Conservation (phyloP, 2,888 invertebrate genomes). For the Eupelmus urozonus region DNA sequence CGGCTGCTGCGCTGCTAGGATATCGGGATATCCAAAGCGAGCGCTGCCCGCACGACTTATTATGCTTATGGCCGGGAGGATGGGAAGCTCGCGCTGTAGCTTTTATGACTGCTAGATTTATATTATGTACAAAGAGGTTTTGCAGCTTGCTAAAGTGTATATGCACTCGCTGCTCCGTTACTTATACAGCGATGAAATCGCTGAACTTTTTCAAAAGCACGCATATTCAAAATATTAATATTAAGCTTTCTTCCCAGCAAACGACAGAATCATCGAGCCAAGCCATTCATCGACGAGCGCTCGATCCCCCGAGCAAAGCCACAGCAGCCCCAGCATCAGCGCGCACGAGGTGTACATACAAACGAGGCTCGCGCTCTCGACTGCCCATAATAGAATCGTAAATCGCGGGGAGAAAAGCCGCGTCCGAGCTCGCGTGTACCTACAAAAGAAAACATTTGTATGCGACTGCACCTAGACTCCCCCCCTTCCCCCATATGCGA, state of each 20-base stretch:
- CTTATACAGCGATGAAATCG: too few species aligned
- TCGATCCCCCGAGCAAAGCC: too few species aligned
- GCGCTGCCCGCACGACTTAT: background rate
- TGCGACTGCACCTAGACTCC: slow-evolving; percentile 14
- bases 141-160: too few species aligned
- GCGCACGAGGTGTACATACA: background rate
- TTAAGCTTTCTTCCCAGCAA: too few species aligned
- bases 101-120: background rate
- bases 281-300: too few species aligned
- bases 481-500: background rate
- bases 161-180: too few species aligned
- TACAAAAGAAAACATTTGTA: slow-evolving; percentile 48
- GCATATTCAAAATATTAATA: too few species aligned
- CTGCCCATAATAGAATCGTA: slow-evolving; percentile 22
- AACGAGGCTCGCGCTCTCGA: background rate
- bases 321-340: background rate
- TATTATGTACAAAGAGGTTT: background rate
- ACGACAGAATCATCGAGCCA: too few species aligned
- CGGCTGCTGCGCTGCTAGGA: background rate
- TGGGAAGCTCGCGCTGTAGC: background rate
- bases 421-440: background rate
- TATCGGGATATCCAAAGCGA: background rate
- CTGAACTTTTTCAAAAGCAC: too few species aligned
- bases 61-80: background rate
- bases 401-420: slow-evolving; percentile 26